A percentile compares a stretch with the other conserved stretches of the same genome.
Conservation (phyloP, 2,113 vertebrate genomes). For the Chunga burmeisteri region DNA sequence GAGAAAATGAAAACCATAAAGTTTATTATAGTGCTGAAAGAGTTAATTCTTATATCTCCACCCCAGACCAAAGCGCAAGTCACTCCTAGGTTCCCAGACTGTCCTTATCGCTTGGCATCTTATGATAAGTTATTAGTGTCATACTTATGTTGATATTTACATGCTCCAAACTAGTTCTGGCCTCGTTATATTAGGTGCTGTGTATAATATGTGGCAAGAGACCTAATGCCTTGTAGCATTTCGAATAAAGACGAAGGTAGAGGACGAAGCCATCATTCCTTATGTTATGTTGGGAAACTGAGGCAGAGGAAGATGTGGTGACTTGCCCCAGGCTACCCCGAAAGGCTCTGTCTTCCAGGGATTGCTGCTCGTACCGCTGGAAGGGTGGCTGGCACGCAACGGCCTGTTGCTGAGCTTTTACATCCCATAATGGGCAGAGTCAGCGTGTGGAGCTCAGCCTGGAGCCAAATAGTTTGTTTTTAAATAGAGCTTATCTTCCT, state of each 20-base stretch:
- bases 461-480: neutral
- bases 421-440: neutral
- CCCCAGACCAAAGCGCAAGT: neutral
- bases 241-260: neutral
- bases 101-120: neutral
- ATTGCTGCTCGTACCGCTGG: neutral
- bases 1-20: neutral
- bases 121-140: neutral
- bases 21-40: neutral
- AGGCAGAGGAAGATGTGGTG: neutral
- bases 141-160: neutral
- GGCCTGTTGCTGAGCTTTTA: neutral
- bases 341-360: neutral
- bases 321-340: neutral
- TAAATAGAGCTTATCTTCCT: neutral
- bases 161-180: neutral
- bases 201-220: neutral
- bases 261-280: neutral
- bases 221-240: rapidly evolving
- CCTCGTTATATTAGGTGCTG: neutral
- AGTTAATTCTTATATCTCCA: neutral
- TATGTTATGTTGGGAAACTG: neutral
- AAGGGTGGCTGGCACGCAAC: neutral
- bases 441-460: neutral
- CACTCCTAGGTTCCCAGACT: neutral